Base-by-base conservation (phyloP, 2,797 vertebrate species). In the Gymnocypris eckloni region DNA sequence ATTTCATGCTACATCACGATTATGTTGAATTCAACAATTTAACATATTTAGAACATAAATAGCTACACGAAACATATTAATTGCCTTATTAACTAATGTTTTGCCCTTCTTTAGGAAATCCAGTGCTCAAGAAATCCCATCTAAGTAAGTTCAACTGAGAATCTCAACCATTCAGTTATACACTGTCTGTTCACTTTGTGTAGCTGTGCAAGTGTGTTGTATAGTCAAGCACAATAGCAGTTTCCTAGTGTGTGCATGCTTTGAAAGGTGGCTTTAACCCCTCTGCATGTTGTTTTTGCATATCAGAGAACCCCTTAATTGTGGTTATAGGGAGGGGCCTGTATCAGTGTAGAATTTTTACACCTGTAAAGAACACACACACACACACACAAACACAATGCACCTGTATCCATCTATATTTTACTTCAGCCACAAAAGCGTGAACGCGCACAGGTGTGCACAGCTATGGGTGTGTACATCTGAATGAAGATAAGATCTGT, bases 401-500 rank as follows among this genome's bases (percentile, higher is more conserved):
- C 88, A 87, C 82, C 72, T 86, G 83, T 84, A 67, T 86, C 86
- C 78, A 80, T 69, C 73, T 86, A 64, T 89, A 88, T 87, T 85
- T 79, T 81, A 81, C 85, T 81, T 77, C 52, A 87, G 86, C 82
- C 88, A 85, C 80, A 86, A 70, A 78, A 87, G 41, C 54, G 20
- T 64, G 54, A 70, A 72, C 48, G 69, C 67, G 70, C 77, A 84
- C 84, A 86, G 81, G 80, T 81, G 78, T 6, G 25, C 61, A 50
- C 37, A 77, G 56, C 52, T 70, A 85, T 78, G 71, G 76, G 69
- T 81, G 78, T 84, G 73, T 81, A 71, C n/a, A 87, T 88, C 85
- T 89, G 85, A 89, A 61, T 61, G 22, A 73, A 84, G 90, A 91
- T 90, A 90, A 88, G 72, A 91, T 91, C 90, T 87, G 43, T 67